These are phyloP conservation scores for Melanaphis sacchari DNA, from an alignment of 1,140 invertebrate genomes.

Conservation along the genomic window DNA sequence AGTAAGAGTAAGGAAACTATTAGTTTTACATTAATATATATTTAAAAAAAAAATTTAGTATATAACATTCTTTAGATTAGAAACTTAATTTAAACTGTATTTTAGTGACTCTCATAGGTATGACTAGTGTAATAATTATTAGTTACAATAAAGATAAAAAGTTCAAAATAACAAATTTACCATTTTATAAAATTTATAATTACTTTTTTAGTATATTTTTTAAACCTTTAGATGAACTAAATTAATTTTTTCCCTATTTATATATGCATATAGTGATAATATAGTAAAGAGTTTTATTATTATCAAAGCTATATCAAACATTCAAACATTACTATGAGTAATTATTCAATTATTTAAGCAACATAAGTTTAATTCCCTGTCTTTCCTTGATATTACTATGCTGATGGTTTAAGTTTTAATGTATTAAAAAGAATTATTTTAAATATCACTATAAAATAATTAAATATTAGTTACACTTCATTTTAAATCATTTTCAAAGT, in stretches of 20 bases:
- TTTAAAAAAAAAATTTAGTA: not conserved
- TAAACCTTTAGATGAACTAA: too few relatives aligned
- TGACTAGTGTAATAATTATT: not conserved
- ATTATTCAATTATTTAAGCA: not conserved
- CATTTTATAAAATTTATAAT: not conserved
- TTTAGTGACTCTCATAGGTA: not conserved
- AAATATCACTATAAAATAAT: not conserved
- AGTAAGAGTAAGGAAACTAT: not conserved
- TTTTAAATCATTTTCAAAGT: not conserved
- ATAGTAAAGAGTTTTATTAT: not conserved
- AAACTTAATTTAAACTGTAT: not conserved
- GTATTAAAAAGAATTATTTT: not conserved
- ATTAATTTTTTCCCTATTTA: not conserved
- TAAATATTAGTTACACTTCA: not conserved
- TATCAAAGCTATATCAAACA: not conserved
- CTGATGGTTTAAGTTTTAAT: not conserved
- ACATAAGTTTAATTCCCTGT: not conserved
- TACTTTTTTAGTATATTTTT: too few relatives aligned
- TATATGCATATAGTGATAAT: not conserved
- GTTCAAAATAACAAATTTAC: not conserved
- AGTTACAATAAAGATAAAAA: not conserved
- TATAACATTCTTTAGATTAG: not conserved
- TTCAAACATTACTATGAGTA: not conserved
- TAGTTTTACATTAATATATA: not conserved
- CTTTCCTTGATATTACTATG: not conserved